phyloP scores from a whole-genome alignment of 2,888 invertebrate genomes.

The Tachina grossa region DNA sequence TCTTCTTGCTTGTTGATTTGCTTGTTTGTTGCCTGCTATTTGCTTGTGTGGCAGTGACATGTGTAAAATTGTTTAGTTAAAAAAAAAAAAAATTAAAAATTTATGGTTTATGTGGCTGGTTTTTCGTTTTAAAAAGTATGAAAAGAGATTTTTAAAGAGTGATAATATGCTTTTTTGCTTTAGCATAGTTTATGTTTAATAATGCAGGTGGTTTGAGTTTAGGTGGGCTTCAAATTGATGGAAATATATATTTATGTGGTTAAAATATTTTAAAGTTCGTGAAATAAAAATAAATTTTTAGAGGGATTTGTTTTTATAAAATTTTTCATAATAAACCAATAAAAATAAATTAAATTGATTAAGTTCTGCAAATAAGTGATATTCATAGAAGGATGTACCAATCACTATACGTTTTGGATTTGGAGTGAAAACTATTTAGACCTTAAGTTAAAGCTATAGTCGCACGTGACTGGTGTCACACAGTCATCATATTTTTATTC shows the following conservation, averaged over 20 bases:
- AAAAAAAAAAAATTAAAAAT: slow-evolving; percentile 17
- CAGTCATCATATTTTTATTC: too few relatives aligned
- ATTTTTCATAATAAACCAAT: too few relatives aligned
- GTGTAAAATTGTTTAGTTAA: slow-evolving; percentile 56
- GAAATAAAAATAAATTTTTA: neutral
- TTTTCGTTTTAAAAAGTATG: slow-evolving; percentile 21
- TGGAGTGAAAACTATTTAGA: too few relatives aligned
- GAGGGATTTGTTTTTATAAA: too few relatives aligned
- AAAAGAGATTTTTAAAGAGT: slow-evolving; percentile 60
- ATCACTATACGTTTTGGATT: too few relatives aligned
- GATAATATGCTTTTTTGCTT: slow-evolving; percentile 57
- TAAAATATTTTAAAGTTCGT: neutral
- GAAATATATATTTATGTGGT: neutral
- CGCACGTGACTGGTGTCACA: too few relatives aligned
- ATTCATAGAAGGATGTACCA: too few relatives aligned
- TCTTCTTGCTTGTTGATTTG: slow-evolving; percentile 53
- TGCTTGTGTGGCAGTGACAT: slow-evolving; percentile 62
- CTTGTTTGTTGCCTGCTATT: slow-evolving; percentile 1
- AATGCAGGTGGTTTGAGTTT: slow-evolving; percentile 64
- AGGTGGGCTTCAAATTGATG: slow-evolving; percentile 46
- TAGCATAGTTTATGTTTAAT: slow-evolving; percentile 4
- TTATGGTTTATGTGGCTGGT: slow-evolving; percentile 40
- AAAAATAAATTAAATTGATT: too few relatives aligned
- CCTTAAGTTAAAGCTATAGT: too few relatives aligned
- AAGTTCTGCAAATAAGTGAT: too few relatives aligned